phyloP scores from a whole-genome alignment of 1,140 invertebrate species.

The Orussus abietinus region DNA sequence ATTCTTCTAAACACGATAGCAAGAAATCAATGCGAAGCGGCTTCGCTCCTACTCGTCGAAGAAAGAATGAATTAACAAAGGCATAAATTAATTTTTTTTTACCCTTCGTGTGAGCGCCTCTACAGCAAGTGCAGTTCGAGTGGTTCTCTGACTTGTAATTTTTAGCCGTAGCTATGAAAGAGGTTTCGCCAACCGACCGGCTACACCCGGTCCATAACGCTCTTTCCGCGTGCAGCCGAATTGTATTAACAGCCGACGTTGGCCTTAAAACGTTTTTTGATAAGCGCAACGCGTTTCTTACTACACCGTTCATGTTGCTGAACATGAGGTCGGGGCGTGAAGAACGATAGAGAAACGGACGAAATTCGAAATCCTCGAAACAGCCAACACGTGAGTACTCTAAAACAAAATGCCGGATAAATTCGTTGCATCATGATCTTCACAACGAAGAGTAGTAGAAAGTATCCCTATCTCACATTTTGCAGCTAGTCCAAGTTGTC shows the following conservation, averaged over 20 bases:
- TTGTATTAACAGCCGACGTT: constrained; percentile 45
- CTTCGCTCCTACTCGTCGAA: not conserved
- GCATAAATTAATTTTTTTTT: constrained; percentile 19
- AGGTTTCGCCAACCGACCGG: constrained; percentile 36
- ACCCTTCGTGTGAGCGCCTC: constrained; percentile 68
- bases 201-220: constrained; percentile 67
- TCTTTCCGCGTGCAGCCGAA: constrained; percentile 60
- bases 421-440: too few relatives aligned
- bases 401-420: too few relatives aligned
- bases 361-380: too few relatives aligned
- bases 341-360: too few relatives aligned
- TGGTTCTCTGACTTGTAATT: constrained; percentile 48
- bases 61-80: constrained; percentile 6
- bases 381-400: too few relatives aligned
- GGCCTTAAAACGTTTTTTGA: constrained; percentile 51
- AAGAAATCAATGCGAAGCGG: constrained; percentile 4
- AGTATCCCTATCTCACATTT: too few relatives aligned
- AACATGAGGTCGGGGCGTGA: too few relatives aligned
- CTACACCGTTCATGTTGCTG: constrained; percentile 69
- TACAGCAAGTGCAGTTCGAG: constrained; percentile 62
- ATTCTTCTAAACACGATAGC: constrained; percentile 11
- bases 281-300: constrained; percentile 57
- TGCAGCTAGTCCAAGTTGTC: too few relatives aligned
- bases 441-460: too few relatives aligned
- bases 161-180: constrained; percentile 24